Base-by-base conservation (phyloP, 2,113 vertebrate genomes). In the Odobenus rosmarus region DNA sequence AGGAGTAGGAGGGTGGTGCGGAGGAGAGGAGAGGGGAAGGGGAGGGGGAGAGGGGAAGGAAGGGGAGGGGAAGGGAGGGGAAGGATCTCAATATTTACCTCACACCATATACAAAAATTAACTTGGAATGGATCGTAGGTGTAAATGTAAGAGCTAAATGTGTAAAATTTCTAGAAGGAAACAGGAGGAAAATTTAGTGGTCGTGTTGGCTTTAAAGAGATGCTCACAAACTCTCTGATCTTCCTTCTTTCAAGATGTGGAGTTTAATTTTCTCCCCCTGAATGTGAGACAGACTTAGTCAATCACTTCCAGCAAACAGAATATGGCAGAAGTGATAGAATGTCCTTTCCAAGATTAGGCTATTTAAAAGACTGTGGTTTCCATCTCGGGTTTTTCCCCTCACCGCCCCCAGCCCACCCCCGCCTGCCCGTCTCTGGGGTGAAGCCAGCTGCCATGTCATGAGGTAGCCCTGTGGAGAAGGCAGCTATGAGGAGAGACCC, bases 381-480 rank as follows among this genome's bases (percentile, higher is more conserved):
- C 85, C 24, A 5, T 10, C 33, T 88, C 33, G 33, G n/a, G 19
- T 7, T 42, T 36, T 7, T 31, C n/a, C 39, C 18, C 59, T 88
- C 61, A 6, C 53, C 2, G 14, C 39, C 18, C 51, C 46, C 46
- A 46, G 8, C 19, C 11, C 51, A 14, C 5, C 2, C 51, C 18
- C 51, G 8, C 13, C 11, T 28, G 14, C 5, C 2, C 36, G 2
- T 11, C 49, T 2, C 7, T 0, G 39, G 67, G 19, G 76, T 6
- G 4, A 61, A 74, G 62, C 33, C 39, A n/a, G 42, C 77, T 82
- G 67, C 74, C 33, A 7, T 9, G 6, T 55, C 49, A 3, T 23
- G 33, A 69, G 10, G 19, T 18, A 26, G 26, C 18, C 42, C 42
- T 26, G 16, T 42, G 28, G 26, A 33, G 28, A 33, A 42, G 3